phyloP scores from a whole-genome alignment of 2,888 invertebrate genomes.

The Hirtodrosophila cameraria region DNA sequence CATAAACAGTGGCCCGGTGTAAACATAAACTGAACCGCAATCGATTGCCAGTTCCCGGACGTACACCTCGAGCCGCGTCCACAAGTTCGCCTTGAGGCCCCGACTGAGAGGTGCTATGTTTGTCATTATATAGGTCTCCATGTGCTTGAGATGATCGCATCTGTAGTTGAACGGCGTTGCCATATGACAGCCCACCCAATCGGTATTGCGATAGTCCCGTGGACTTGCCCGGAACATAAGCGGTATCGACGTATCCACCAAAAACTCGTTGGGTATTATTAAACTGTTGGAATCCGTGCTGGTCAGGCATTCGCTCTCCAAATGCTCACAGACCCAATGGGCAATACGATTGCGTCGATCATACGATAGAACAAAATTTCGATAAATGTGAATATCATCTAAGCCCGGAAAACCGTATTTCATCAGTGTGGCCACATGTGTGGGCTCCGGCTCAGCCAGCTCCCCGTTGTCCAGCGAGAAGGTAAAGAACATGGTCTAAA shows the following conservation, averaged over 20 bases:
- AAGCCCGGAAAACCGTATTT: conserved; percentile 95
- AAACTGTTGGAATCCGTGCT: conserved; percentile 44
- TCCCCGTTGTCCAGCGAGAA: conserved; percentile 25
- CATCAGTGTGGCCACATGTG: conserved; percentile 90
- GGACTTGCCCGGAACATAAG: conserved; percentile 90
- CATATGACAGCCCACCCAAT: conserved; percentile 95
- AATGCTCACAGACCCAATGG: conserved; percentile 97
- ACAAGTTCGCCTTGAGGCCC: conserved; percentile 94
- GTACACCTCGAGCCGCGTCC: conserved; percentile 93
- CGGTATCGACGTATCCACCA: conserved; percentile 87
- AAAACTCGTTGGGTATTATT: conserved; percentile 22
- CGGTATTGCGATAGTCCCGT: conserved; percentile 90
- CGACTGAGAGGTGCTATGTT: conserved; percentile 98
- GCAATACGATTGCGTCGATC: conserved; percentile 93
- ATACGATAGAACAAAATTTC: conserved; percentile 95
- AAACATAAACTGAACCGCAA: conserved; percentile 92
- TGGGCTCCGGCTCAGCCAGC: neutral
- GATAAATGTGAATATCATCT: conserved; percentile 92
- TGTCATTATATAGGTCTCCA: conserved; percentile 94
- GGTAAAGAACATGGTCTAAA: conserved; percentile 52
- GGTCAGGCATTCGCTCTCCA: conserved; percentile 85
- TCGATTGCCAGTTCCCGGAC: conserved; percentile 89
- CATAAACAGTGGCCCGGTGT: conserved; percentile 94
- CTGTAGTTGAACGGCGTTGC: conserved; percentile 98
- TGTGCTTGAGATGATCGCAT: conserved; percentile 88